These are phyloP conservation scores for Bradysia coprophila DNA, from an alignment of 1,140 invertebrate genomes.

Conservation along the genomic window DNA sequence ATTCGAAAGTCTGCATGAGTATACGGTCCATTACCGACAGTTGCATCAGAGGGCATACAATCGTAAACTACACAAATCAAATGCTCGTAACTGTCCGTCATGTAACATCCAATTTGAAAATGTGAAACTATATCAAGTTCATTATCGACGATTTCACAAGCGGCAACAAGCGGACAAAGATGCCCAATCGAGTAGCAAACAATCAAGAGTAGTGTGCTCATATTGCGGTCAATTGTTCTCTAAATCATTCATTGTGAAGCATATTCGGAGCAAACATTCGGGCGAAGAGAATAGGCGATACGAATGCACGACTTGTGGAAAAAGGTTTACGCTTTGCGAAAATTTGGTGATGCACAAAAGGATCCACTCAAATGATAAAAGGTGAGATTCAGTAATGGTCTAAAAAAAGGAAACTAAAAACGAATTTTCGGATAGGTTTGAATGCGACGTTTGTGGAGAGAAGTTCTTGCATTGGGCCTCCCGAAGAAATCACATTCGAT, in stretches of 20 bases:
- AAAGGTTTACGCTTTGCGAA: not conserved
- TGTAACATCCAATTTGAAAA: no score
- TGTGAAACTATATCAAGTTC: no score
- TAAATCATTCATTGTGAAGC: not conserved
- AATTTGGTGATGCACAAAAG: not conserved
- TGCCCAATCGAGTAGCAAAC: not conserved
- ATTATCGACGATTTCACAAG: no score
- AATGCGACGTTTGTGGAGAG: not conserved
- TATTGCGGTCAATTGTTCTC: not conserved
- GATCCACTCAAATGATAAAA: not conserved
- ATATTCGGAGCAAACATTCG: not conserved
- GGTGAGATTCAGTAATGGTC: no score
- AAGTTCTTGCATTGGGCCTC: not conserved
- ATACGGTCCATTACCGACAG: not conserved
- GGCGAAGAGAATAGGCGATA: not conserved
- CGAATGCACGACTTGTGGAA: not conserved
- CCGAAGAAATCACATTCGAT: not conserved
- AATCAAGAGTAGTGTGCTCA: no score
- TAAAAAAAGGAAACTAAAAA: no score
- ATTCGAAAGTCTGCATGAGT: not conserved
- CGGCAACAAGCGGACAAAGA: no score
- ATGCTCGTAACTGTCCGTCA: no score
- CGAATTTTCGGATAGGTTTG: no score
- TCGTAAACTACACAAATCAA: no score
- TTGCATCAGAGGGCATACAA: no score